These are phyloP conservation scores for Smutsia temminckii DNA, from an alignment of 2,797 vertebrate species.

Conservation along the genomic window DNA sequence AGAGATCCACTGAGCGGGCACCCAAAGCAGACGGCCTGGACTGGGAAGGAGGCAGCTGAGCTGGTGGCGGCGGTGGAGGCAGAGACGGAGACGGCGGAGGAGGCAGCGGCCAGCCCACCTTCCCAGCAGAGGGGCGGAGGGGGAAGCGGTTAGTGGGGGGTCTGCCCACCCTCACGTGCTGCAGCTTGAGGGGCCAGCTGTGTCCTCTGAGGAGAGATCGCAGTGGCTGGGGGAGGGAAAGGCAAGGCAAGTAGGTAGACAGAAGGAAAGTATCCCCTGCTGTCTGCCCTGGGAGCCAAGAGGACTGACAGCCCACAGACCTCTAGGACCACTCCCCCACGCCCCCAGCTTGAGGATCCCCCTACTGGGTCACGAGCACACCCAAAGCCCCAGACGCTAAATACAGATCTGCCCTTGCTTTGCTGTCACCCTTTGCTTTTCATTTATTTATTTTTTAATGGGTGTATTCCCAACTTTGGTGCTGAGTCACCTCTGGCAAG, in stretches of 20 bases:
- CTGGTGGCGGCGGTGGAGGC: background rate
- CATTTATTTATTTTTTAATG: background rate
- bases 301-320: background rate
- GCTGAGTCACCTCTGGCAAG: background rate
- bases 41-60: background rate
- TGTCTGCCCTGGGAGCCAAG: background rate
- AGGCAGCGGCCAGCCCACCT: background rate
- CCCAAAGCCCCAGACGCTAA: background rate
- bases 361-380: background rate
- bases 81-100: background rate
- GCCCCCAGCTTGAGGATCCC: background rate
- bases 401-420: background rate
- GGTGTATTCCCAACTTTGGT: background rate
- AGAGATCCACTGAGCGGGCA: background rate
- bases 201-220: background rate
- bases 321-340: background rate
- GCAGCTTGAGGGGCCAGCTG: background rate
- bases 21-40: background rate
- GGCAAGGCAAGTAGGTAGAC: background rate
- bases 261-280: background rate
- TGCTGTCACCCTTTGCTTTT: background rate
- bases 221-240: background rate
- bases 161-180: background rate
- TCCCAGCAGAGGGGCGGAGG: background rate
- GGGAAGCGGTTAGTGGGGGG: background rate